Evolutionary conservation across 1,140 invertebrate species (phyloP), one percentile per base, ranked within the genome.

Genomic region (Oncopodura yosiiana): DNA sequence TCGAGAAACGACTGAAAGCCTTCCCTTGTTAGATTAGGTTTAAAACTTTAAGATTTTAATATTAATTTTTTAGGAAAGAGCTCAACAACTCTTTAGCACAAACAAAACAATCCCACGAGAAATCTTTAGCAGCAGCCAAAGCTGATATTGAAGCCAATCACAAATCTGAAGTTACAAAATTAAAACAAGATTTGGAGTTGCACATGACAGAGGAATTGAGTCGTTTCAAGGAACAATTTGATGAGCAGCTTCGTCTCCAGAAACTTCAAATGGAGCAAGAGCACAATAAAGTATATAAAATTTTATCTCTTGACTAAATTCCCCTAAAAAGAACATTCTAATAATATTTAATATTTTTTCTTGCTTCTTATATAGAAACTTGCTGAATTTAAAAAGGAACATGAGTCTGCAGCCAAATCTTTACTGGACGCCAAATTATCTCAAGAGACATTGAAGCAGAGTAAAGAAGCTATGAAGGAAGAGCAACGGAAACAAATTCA

Each of bases 401-500:
- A 6, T 5, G 38, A 41, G 19, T 5, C 14, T 6, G 43, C 8
- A 34, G 30, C 30, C 30, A n/a, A 34, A 34, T 9, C 30, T 9
- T 9, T 9, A 34, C n/a, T 34, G 6, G 30, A 9, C n/a, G 30
- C 8, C 8, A 34, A 34, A 34, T 8, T 11, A 16, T 4, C 23
- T 12, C 43, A 45, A 23, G 29, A 8, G 16, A 30, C 36, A 8
- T 16, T 55, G 2, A 55, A 55, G 24, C 26, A 38, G 36, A 30
- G 19, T 11, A 55, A 55, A 39, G 53, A 55, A 36, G 26, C 11
- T 11, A 5, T 55, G n/a, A 29, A 36, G 3, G 43, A 55, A n/a
- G 53, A 55, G 2, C 53, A 55, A 11, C 48, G 38, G 27, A 21
- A 19, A 30, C 43, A 48, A 48, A 46, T 55, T 34, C 12, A 21